phyloP scores from a whole-genome alignment of 2,888 invertebrate genomes.

The Phlogophora meticulosa region DNA sequence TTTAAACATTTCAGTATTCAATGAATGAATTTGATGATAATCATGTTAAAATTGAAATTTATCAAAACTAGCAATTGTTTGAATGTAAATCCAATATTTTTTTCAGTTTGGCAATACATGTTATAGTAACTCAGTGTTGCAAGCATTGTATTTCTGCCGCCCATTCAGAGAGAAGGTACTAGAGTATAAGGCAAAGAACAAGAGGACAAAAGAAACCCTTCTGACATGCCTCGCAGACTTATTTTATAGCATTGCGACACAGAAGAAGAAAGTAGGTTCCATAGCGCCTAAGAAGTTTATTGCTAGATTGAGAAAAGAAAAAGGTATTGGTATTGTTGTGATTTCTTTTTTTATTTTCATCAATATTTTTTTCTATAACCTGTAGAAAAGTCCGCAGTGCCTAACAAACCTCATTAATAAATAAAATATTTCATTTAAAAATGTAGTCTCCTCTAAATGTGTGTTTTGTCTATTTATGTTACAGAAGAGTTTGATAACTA shows the following conservation, averaged over 20 bases:
- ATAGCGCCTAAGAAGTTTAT: constrained; percentile 99
- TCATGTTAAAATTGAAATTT: not conserved
- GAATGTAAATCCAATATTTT: constrained; percentile 27
- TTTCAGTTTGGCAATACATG: constrained; percentile 99
- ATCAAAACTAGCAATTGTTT: not conserved
- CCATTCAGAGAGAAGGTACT: constrained; percentile 99
- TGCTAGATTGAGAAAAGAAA: constrained; percentile 99
- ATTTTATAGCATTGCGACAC: constrained; percentile 99
- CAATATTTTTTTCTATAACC: not conserved
- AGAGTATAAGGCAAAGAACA: constrained; percentile 99
- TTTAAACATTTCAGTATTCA: not conserved
- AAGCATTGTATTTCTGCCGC: constrained; percentile 99
- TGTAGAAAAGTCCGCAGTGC: not conserved
- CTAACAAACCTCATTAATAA: not conserved
- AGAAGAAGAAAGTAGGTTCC: constrained; percentile 99
- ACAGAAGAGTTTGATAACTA: constrained; percentile 99
- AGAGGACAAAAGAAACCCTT: constrained; percentile 98
- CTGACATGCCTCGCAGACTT: constrained; percentile 99
- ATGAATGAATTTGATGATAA: not conserved
- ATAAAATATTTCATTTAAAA: not conserved
- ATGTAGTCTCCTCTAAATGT: not conserved
- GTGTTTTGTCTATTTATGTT: constrained; percentile 74
- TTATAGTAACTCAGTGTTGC: constrained; percentile 99
- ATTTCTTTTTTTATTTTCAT: not conserved
- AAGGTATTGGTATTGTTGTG: constrained; percentile 92